A percentile compares a stretch with the other conserved stretches of the same genome.
These are phyloP conservation scores for Pasiphila rectangulata DNA, from an alignment of 2,888 invertebrate genomes.

Conservation along the genomic window DNA sequence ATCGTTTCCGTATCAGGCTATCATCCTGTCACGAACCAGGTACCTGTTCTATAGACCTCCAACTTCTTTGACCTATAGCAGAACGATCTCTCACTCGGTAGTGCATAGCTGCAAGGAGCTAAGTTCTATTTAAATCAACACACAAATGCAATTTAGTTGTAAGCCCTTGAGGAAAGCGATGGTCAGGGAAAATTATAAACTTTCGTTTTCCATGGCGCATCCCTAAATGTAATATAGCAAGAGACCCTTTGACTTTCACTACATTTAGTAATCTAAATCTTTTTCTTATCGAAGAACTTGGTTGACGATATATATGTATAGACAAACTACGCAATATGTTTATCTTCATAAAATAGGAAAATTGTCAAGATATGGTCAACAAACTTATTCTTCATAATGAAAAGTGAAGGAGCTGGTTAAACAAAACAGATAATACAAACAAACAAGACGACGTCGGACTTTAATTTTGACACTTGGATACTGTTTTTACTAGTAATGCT, in stretches of 20 bases:
- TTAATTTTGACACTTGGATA: no score
- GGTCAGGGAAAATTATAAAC: conserved; percentile 1
- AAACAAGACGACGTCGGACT: conserved; percentile 39
- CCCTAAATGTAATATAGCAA: conserved; percentile 6
- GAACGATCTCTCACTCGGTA: no score
- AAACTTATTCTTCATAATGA: conserved; percentile 39
- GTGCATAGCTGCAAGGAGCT: not conserved
- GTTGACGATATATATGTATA: conserved; percentile 7
- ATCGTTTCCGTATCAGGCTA: conserved; percentile 24
- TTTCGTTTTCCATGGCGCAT: not conserved
- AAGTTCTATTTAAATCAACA: not conserved
- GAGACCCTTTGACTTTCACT: conserved; percentile 8
- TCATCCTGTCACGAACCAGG: conserved; percentile 20
- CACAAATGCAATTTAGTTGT: no score
- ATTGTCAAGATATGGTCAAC: conserved; percentile 24
- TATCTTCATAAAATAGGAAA: not conserved
- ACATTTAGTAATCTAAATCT: conserved; percentile 12
- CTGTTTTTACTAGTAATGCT: no score
- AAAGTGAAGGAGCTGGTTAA: conserved; percentile 42
- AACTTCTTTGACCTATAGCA: not conserved
- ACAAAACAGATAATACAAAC: conserved; percentile 49
- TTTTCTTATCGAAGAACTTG: conserved; percentile 8
- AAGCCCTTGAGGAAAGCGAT: not conserved
- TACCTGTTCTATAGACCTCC: conserved; percentile 1
- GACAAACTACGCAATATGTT: not conserved